Conservation (phyloP, 2,113 vertebrate species). For the Balaenoptera acutorostrata region DNA sequence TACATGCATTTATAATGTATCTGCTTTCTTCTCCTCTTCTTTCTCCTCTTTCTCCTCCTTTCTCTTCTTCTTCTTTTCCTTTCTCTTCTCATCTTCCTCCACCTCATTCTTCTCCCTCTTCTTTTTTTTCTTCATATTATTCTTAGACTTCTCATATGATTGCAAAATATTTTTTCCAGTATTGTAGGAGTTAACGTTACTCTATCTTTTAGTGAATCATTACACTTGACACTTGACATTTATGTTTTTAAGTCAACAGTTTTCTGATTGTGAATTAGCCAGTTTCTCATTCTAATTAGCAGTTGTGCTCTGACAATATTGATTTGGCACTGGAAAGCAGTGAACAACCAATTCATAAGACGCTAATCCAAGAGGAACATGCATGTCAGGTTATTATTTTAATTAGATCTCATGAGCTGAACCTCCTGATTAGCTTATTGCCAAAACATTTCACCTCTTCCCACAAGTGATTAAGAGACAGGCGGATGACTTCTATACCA, state of each 20-base stretch:
- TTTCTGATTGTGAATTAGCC: conserved; percentile 64
- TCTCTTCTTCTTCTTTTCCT: accelerated
- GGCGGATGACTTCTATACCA: conserved; percentile 30
- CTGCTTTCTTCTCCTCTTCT: not conserved
- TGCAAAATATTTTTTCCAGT: not conserved
- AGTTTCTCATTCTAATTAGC: conserved; percentile 73
- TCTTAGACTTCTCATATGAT: not conserved
- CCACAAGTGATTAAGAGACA: conserved; percentile 35
- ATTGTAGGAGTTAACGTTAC: not conserved
- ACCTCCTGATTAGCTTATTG: conserved; percentile 49
- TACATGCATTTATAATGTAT: not conserved
- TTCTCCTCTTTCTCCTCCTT: not conserved
- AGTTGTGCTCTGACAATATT: conserved; percentile 66
- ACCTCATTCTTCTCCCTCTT: not conserved
- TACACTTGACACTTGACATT: conserved; percentile 38
- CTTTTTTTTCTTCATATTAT: not conserved
- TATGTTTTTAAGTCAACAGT: conserved; percentile 50
- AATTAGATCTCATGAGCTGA: conserved; percentile 80
- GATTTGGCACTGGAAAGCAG: conserved; percentile 64
- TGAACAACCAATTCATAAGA: conserved; percentile 65
- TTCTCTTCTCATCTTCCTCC: not conserved
- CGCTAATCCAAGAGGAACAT: conserved; percentile 62
- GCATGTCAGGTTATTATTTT: conserved; percentile 70
- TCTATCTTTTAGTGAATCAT: conserved; percentile 13
- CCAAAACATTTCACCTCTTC: conserved; percentile 57